Base-by-base conservation (phyloP, 2,888 invertebrate genomes). In the Campoplex capitator region DNA sequence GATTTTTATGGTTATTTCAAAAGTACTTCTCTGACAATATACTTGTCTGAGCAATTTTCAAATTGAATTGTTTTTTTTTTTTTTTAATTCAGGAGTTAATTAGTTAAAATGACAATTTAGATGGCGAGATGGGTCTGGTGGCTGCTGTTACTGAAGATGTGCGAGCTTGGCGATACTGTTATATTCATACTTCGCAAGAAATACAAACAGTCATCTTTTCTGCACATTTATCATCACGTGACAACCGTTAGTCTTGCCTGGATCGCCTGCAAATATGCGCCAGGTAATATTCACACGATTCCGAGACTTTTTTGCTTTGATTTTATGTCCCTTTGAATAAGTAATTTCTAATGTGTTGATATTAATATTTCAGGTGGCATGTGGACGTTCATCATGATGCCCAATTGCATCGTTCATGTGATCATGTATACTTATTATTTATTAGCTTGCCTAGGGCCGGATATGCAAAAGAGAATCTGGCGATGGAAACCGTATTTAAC, bases 351-450 rank as follows among this genome's bases (percentile, higher is more conserved):
- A 56, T 56, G 56, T 56, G n/a, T 51, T 23, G 1, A 65, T 75
- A 58, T 79, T 38, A 18, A 45, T 81, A 23, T 74, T 93, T 68
- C 94, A 97, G 97, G 97, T 91, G 96, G 96, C 28, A 96, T 96
- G 94, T 95, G 96, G 62, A 95, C 96, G 0, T 96, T 97, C 92
- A 95, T 96, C 0, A 95, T 97, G 0, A 95, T 97, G 94, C 91
- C 97, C 73, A 97, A 97, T 93, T 96, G 95, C 74, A 94, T 95
- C 0, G 96, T 97, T 2, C 97, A 97, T 91, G 95, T 97, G 4
- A 92, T 97, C n/a, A 97, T 97, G 97, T 97, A 97, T 92, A 95
- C 95, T 8, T 97, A 97, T 94, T 97, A 97, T 92, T 95, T 97
- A 16, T 92, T 97, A 0, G 95, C 97, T 0, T 96, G 96, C 83